A percentile compares a stretch with the other conserved stretches of the same genome.
These are phyloP conservation scores for Antennarius striatus DNA, from an alignment of 2,113 vertebrate genomes.

Conservation along the genomic window DNA sequence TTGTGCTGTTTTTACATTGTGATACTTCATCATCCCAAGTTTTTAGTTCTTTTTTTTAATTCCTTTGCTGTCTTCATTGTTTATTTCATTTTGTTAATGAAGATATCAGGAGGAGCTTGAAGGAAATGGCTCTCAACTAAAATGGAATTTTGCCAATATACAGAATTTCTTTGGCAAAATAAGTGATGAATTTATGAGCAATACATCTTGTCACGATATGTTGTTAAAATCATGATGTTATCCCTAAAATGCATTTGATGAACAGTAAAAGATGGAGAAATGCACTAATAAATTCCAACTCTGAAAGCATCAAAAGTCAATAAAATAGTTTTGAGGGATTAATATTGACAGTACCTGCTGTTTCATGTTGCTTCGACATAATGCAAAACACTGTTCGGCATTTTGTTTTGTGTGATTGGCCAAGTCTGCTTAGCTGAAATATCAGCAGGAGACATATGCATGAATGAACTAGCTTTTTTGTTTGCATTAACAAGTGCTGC, in stretches of 20 bases:
- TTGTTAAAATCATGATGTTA: slow-evolving; percentile 7
- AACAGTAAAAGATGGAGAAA: slow-evolving; percentile 10
- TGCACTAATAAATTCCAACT: neutral
- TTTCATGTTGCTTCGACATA: neutral
- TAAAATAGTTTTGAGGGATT: neutral
- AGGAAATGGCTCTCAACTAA: neutral
- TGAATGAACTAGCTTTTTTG: slow-evolving; percentile 1
- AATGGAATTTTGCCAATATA: neutral
- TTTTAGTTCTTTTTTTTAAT: neutral
- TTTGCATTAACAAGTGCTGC: slow-evolving; percentile 4
- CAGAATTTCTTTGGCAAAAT: neutral
- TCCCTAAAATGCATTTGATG: slow-evolving; percentile 6
- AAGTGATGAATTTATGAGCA: neutral
- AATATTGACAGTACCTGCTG: neutral
- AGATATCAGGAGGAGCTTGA: neutral
- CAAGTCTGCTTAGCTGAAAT: neutral
- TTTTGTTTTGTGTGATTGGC: slow-evolving; percentile 5
- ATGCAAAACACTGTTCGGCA: neutral
- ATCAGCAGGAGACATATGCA: slow-evolving; percentile 6
- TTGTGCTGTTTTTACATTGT: neutral
- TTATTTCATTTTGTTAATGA: neutral
- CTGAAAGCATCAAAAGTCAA: neutral
- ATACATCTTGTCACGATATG: neutral
- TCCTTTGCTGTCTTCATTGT: neutral
- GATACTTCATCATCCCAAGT: neutral